Conservation (phyloP, 2,888 invertebrate genomes). For the Laspeyria flexula region DNA sequence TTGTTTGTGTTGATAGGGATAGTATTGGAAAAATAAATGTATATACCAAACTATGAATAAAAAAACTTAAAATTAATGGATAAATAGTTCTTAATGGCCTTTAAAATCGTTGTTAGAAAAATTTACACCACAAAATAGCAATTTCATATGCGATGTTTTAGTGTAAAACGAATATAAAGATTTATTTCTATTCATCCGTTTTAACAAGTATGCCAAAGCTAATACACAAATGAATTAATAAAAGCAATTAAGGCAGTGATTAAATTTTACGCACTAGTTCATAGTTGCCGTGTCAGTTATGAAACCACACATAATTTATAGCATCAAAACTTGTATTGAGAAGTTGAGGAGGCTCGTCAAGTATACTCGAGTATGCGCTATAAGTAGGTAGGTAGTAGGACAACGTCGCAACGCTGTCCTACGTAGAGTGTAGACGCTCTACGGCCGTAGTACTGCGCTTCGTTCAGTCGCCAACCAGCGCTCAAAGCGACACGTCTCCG, state of each 20-base stretch:
- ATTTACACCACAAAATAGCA: too few relatives aligned
- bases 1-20: too few relatives aligned
- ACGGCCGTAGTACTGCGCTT: slow-evolving; percentile 33
- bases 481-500: slow-evolving; percentile 44
- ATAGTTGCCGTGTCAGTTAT: slow-evolving; percentile 24
- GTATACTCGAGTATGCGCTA: slow-evolving; percentile 26
- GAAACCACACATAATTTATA: slow-evolving; percentile 28
- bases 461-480: slow-evolving; percentile 48
- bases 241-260: slow-evolving; percentile 23
- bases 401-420: slow-evolving; percentile 29
- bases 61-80: too few relatives aligned
- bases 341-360: slow-evolving; percentile 31
- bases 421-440: slow-evolving; percentile 44
- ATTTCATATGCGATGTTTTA: too few relatives aligned
- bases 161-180: too few relatives aligned
- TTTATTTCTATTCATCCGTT: too few relatives aligned
- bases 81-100: too few relatives aligned
- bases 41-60: too few relatives aligned
- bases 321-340: slow-evolving; percentile 31
- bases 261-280: slow-evolving; percentile 26
- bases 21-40: too few relatives aligned
- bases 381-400: slow-evolving; percentile 22
- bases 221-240: slow-evolving; percentile 7
- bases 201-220: slow-evolving; percentile 3
- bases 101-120: too few relatives aligned